phyloP scores from a whole-genome alignment of 2,888 invertebrate species.

The Andrena fulva region DNA sequence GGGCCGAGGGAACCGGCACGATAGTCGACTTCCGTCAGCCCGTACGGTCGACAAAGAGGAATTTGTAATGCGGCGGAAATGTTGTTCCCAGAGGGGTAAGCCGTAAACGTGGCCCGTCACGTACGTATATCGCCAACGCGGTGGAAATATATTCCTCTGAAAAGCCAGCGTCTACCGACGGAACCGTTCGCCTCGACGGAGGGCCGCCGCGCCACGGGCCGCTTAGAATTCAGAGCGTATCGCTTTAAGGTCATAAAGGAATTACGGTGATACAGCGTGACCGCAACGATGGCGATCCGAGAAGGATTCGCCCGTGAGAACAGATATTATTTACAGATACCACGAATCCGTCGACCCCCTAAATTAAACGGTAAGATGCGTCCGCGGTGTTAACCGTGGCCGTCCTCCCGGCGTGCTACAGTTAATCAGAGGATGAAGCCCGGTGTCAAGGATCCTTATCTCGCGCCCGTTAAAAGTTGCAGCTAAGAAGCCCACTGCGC shows the following conservation, averaged over 20 bases:
- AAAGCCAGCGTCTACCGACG: constrained; percentile 6
- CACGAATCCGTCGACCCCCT: constrained; percentile 14
- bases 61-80: constrained; percentile 74
- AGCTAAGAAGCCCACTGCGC: constrained; percentile 5
- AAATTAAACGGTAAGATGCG: constrained; percentile 36
- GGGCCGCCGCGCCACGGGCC: background rate
- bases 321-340: constrained; percentile 52
- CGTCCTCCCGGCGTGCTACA: constrained; percentile 6
- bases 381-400: constrained; percentile 15
- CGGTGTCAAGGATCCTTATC: constrained; percentile 62
- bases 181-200: constrained; percentile 30
- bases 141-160: constrained; percentile 54
- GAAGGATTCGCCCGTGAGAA: constrained; percentile 31
- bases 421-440: constrained; percentile 50
- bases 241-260: constrained; percentile 58
- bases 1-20: constrained; percentile 61
- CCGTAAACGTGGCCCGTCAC: constrained; percentile 56
- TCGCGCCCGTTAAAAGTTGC: constrained; percentile 41
- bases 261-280: constrained; percentile 35
- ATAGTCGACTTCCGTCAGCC: constrained; percentile 73
- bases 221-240: constrained; percentile 54
- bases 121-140: constrained; percentile 44
- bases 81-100: constrained; percentile 69
- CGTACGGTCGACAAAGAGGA: constrained; percentile 71
- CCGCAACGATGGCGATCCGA: background rate